Evolutionary conservation across 1,140 invertebrate species (phyloP).

Genomic region (Brachionus paranguensis): DNA sequence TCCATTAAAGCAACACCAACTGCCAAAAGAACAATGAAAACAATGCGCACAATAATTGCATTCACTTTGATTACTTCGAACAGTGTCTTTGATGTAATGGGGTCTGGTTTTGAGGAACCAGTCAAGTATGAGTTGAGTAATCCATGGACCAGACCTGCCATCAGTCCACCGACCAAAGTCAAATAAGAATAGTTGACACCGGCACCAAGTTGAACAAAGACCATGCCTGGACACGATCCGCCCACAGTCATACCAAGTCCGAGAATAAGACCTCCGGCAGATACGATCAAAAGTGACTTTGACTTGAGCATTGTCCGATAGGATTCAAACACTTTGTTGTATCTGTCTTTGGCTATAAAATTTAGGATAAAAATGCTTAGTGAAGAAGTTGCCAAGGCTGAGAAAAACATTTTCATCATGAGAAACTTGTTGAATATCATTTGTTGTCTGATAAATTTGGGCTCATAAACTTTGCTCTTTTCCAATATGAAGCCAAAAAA

Average conservation of each 20-base stretch:
- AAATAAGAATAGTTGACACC: neutral
- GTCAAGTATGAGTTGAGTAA: neutral
- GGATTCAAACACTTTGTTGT: constrained; percentile 4
- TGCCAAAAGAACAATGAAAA: neutral
- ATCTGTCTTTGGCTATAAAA: neutral
- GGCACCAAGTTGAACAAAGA: constrained; percentile 15
- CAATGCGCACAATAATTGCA: neutral
- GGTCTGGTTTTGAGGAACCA: neutral
- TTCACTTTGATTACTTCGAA: neutral
- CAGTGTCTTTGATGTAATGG: neutral
- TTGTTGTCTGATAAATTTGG: constrained; percentile 20
- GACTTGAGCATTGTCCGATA: neutral
- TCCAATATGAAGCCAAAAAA: neutral
- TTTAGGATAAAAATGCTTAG: neutral
- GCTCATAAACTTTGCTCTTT: constrained; percentile 25
- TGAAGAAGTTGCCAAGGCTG: neutral
- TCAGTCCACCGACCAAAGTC: neutral
- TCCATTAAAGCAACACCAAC: neutral
- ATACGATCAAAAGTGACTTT: neutral
- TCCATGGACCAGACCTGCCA: neutral
- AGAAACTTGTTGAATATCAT: constrained; percentile 28
- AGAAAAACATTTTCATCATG: constrained; percentile 39
- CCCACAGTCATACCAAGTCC: constrained; percentile 15
- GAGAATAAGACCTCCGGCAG: neutral
- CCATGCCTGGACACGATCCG: constrained; percentile 23